Conservation (phyloP, 2,888 invertebrate species). For the Arge pagana region DNA sequence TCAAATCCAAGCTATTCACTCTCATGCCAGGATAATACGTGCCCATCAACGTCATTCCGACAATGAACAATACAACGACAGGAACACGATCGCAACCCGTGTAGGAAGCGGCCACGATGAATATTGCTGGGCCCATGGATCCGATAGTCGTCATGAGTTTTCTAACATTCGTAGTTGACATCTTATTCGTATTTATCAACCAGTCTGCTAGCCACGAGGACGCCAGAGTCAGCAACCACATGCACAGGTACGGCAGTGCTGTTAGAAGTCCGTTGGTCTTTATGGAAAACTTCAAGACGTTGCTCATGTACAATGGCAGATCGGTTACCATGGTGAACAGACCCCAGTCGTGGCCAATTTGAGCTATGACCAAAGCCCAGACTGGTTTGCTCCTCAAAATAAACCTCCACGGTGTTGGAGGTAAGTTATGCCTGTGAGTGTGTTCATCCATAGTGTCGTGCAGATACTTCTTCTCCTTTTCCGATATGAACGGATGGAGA, state of each 20-base stretch:
- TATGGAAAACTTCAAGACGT: slow-evolving; percentile 56
- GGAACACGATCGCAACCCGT: slow-evolving; percentile 54
- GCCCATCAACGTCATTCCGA: slow-evolving; percentile 70
- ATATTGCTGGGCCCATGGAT: slow-evolving; percentile 59
- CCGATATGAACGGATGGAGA: slow-evolving; percentile 75
- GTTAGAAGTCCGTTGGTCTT: slow-evolving; percentile 57
- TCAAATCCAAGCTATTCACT: slow-evolving; percentile 59
- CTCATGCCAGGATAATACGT: slow-evolving; percentile 61
- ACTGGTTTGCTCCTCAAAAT: slow-evolving; percentile 65
- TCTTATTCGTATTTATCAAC: slow-evolving; percentile 47
- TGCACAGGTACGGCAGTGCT: slow-evolving; percentile 57
- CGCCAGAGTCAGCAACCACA: slow-evolving; percentile 56
- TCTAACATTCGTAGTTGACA: slow-evolving; percentile 56
- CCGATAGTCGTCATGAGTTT: slow-evolving; percentile 60
- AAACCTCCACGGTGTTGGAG: slow-evolving; percentile 49
- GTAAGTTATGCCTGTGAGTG: slow-evolving; percentile 53
- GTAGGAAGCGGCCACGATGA: slow-evolving; percentile 60
- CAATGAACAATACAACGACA: slow-evolving; percentile 67
- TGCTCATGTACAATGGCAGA: slow-evolving; percentile 57
- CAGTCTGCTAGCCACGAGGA: slow-evolving; percentile 57
- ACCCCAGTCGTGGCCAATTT: slow-evolving; percentile 55
- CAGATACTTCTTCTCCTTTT: slow-evolving; percentile 71
- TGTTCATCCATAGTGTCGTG: slow-evolving; percentile 66
- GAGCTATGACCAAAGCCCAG: slow-evolving; percentile 74
- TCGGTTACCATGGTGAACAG: slow-evolving; percentile 55